Evolutionary conservation across 2,113 vertebrate genomes (phyloP), one percentile per base, ranked within the genome.

Genomic region (Catharus minimus): DNA sequence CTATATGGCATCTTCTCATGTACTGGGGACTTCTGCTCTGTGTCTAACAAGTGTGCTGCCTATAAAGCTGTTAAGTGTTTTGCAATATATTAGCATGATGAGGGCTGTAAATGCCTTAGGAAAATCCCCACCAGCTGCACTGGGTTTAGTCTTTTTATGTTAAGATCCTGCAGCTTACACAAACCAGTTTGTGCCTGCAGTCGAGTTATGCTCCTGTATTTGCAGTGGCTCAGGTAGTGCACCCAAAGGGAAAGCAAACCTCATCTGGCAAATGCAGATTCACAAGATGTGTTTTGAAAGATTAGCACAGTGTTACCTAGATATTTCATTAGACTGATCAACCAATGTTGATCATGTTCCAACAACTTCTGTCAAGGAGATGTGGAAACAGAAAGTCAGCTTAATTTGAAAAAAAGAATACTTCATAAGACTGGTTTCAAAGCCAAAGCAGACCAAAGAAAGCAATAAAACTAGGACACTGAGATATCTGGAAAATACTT

Each of bases 171-270:
- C 24, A 94, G 24, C 11, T 74, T 43, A 69, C 18, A n/a, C 8
- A 52, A 41, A 14, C 5, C 23, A 5, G 24, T 36, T 82, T 71
- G 52, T 64, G 44, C 13, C 43, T 36, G 26, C 32, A 64, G 36
- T 10, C 0, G 0, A 38, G 3, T 33, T 49, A 47, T 3, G 5
- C 8, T 69, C 6, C 12, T n/a, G 9, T 77, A 10, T 67, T 58
- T 78, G 18, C 71, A 23, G 65, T 60, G 44, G 21, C 8, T 81
- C 47, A 52, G 30, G 36, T 33, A 80, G 22, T 6, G 18, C 26
- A 75, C 27, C 3, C 15, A 62, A 89, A 81, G 36, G 26, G 44
- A 87, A 86, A 82, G 21, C 12, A 77, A 72, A 74, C 44, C 21
- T 89, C 8, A 13, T 5, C 41, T 32, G 16, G 62, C 23, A 79